Conservation (phyloP, 2,113 vertebrate genomes). For the Indicator indicator region DNA sequence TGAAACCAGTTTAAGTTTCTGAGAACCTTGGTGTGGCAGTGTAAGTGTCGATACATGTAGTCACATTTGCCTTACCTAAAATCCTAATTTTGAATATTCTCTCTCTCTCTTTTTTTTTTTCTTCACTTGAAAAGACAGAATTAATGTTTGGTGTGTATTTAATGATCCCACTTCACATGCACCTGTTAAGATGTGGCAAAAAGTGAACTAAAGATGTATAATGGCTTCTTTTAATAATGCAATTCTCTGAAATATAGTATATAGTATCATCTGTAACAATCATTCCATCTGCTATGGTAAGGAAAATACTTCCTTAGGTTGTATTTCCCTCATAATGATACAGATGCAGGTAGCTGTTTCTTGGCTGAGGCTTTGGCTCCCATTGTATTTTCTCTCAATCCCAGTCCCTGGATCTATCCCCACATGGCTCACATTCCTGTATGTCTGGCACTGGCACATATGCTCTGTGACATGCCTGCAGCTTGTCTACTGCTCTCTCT, state of each 20-base stretch:
- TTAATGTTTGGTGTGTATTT: not conserved
- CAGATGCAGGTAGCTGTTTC: not conserved
- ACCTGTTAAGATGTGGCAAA: not conserved
- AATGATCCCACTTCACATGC: not conserved
- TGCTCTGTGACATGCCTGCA: no score
- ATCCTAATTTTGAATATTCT: not conserved
- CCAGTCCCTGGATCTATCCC: not conserved
- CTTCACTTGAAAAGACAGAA: not conserved
- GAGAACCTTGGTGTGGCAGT: not conserved
- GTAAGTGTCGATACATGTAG: not conserved
- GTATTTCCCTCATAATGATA: not conserved
- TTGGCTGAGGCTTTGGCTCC: not conserved
- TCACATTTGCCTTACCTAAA: not conserved
- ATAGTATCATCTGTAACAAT: not conserved
- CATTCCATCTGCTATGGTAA: not conserved
- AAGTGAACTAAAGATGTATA: not conserved
- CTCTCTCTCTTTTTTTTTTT: no score
- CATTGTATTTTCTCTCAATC: not conserved
- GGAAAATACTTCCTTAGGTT: not conserved
- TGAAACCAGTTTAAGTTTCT: not conserved
- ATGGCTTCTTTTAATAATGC: not conserved
- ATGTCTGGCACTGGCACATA: not conserved
- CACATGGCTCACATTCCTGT: not conserved
- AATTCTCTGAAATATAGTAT: not conserved
- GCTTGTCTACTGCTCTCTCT: not conserved